Conservation (phyloP, 2,888 invertebrate species). For the Eristalis arbustorum region DNA sequence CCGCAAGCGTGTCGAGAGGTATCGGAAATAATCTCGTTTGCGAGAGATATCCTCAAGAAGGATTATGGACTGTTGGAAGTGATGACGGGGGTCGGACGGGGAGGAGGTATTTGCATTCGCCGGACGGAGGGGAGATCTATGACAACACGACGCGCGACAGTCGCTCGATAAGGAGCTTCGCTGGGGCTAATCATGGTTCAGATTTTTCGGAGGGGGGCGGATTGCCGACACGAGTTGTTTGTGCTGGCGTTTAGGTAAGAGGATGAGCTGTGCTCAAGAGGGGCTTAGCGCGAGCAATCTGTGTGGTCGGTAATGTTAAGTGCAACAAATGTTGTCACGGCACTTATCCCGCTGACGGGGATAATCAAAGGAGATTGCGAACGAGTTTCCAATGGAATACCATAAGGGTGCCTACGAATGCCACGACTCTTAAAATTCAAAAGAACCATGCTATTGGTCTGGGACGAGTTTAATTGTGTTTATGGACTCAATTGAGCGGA, state of each 20-base stretch:
- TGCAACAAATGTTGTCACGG: background rate
- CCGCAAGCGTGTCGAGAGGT: conserved; percentile 52
- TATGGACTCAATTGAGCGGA: background rate
- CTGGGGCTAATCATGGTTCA: background rate
- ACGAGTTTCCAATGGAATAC: background rate
- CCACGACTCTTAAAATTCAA: background rate
- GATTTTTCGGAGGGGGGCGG: background rate
- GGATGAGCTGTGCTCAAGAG: background rate
- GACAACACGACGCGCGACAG: background rate
- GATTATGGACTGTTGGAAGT: conserved; percentile 41
- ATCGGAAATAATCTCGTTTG: conserved; percentile 70
- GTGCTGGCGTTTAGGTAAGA: background rate
- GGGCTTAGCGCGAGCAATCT: background rate
- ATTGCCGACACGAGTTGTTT: background rate
- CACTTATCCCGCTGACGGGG: background rate
- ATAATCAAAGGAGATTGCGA: background rate
- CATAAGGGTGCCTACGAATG: background rate
- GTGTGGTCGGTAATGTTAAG: background rate
- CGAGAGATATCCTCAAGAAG: conserved; percentile 65
- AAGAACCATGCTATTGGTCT: background rate
- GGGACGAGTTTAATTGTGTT: background rate
- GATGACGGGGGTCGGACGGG: background rate
- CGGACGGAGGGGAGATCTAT: background rate
- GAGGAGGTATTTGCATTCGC: background rate
- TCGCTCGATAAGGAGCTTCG: background rate